Evolutionary conservation across 2,113 vertebrate genomes (phyloP).

Genomic region (Chloropsis hardwickii): DNA sequence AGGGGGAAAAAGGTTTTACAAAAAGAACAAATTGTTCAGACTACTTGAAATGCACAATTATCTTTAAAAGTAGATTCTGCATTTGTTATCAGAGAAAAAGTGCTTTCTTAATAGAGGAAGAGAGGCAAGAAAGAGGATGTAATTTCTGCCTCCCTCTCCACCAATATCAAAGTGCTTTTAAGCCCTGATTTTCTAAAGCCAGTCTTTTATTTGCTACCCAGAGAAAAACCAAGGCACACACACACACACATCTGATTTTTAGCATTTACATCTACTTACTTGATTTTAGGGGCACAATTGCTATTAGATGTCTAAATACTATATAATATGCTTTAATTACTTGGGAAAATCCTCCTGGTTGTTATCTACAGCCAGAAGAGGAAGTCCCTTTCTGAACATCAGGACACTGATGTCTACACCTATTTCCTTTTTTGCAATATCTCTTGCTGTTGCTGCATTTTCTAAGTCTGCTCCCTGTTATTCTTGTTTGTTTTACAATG

Average conservation of each 20-base stretch:
- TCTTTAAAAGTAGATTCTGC: background rate
- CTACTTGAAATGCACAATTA: background rate
- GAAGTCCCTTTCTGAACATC: background rate
- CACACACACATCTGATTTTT: background rate
- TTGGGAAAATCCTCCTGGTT: background rate
- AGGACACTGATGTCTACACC: background rate
- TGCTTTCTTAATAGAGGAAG: background rate
- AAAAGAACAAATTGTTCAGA: background rate
- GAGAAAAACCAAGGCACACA: background rate
- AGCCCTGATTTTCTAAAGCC: background rate
- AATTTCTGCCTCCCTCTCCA: background rate
- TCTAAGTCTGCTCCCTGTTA: background rate
- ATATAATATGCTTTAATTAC: background rate
- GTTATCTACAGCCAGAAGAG: background rate
- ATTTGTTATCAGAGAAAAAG: background rate
- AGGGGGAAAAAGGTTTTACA: background rate
- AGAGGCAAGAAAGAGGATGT: background rate
- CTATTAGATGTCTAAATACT: background rate
- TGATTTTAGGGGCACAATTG: background rate
- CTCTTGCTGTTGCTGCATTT: background rate
- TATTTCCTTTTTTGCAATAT: background rate
- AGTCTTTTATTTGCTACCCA: background rate
- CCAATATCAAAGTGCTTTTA: background rate
- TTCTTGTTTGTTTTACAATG: background rate
- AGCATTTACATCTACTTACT: background rate